Evolutionary conservation across 1,140 invertebrate species (phyloP), one percentile per base, ranked within the genome.

Genomic region (Macrotrachela quadricornifera): DNA sequence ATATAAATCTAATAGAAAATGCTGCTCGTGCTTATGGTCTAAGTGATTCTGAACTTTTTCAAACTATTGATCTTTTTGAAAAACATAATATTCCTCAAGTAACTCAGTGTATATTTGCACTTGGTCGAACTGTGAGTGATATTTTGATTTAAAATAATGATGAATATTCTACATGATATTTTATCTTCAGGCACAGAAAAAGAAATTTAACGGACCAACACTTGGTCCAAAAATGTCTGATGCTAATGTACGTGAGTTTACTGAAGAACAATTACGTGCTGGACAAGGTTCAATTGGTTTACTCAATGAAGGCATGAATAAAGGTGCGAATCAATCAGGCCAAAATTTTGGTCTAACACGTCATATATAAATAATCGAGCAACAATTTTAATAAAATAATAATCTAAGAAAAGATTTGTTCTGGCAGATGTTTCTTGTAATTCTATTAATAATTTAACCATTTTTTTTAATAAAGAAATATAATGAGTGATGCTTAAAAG

Each of bases 41-140:
- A 4, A 75, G 79, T 10, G 82, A 86, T 59, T 77, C 80, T 6
- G 87, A 94, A 63, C 75, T 88, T 2, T 94, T 94, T 76, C 86
- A 91, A 70, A 85, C 86, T 0, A 83, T 85, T 10, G 87, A 92
- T 65, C 73, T 94, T 8, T 92, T 78, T 76, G 86, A 92, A 64
- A 80, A 81, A 65, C 87, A 90, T 66, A 87, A 92, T 65, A 85
- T 94, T 57, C 76, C 80, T 10, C 78, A 82, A 59, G 86, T 94
- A 1, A 81, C 83, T 18, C 85, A 88, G 62, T 88, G 85, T 67
- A 71, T 95, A 48, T 84, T 88, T 65, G 84, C 88, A 10, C 75
- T 96, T 14, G 90, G 85, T 30, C 78, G 91, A 73, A 94, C 94
- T 78, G 87, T 90, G 73, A 47, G 30, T 47, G 17, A 16, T 14